These are phyloP conservation scores for Percopsis transmontana DNA, from an alignment of 2,113 vertebrate genomes.

Conservation along the genomic window DNA sequence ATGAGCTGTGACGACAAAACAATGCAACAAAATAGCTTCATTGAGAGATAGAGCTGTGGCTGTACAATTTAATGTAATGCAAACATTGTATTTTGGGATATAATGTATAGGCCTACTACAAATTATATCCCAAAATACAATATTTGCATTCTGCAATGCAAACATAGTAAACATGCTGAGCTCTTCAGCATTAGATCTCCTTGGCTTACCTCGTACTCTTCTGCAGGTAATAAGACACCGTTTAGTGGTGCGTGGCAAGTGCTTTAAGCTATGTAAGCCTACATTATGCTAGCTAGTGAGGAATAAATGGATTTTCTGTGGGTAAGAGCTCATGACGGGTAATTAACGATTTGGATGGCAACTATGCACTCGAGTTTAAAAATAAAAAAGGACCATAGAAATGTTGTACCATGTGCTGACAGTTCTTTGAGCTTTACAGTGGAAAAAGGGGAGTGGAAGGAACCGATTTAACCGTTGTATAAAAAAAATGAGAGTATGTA, in stretches of 20 bases:
- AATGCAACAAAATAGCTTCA: too few species aligned
- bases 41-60: not conserved
- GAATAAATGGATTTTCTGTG: conserved; percentile 55
- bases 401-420: conserved; percentile 16
- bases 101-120: not conserved
- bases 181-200: conserved; percentile 16
- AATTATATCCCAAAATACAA: not conserved
- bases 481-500: conserved; percentile 6
- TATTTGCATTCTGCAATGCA: not conserved
- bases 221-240: conserved; percentile 29
- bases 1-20: too few species aligned
- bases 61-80: not conserved
- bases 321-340: conserved; percentile 53
- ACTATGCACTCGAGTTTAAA: conserved; percentile 12
- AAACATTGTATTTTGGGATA: not conserved
- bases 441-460: not conserved
- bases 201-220: not conserved
- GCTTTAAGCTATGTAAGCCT: conserved; percentile 37
- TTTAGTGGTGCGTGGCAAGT: conserved; percentile 35
- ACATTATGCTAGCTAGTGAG: conserved; percentile 33
- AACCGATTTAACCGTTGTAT: conserved; percentile 1
- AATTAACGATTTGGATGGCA: conserved; percentile 61
- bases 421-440: conserved; percentile 7
- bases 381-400: conserved; percentile 2
- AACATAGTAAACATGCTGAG: conserved; percentile 4